A percentile compares a stretch with the other conserved stretches of the same genome.
phyloP scores from a whole-genome alignment of 2,113 vertebrate species.

The Sporophila hypoxantha region DNA sequence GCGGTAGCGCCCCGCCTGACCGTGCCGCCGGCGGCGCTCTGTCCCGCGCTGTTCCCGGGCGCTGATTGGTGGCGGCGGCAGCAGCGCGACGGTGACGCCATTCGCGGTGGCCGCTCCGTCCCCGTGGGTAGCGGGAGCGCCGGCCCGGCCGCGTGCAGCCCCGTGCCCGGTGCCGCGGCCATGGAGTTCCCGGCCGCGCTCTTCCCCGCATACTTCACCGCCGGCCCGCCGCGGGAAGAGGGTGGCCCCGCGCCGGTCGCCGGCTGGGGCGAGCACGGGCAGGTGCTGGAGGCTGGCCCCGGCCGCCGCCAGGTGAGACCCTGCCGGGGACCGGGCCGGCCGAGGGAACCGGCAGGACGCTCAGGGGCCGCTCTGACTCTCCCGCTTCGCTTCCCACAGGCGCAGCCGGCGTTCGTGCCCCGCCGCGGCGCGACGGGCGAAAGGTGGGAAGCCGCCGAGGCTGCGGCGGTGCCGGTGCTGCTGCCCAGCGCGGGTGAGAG shows the following conservation, averaged over 20 bases:
- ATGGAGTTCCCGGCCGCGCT: constrained; percentile 31
- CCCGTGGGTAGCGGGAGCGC: accelerated
- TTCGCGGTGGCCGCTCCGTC: background rate
- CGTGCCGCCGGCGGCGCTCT: background rate
- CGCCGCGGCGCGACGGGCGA: background rate
- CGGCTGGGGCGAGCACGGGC: constrained; percentile 22
- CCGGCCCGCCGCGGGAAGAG: background rate
- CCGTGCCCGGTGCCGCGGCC: background rate
- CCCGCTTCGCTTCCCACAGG: background rate
- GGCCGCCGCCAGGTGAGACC: background rate
- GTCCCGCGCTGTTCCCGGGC: too few species aligned
- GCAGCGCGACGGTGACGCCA: accelerated
- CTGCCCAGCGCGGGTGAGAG: background rate
- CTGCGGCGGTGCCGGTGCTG: background rate
- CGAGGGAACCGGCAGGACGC: too few species aligned
- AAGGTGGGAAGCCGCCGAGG: background rate
- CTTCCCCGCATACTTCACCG: background rate
- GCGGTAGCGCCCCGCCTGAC: accelerated
- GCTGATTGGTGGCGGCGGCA: background rate
- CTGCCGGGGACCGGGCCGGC: too few species aligned
- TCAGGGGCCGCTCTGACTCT: too few species aligned
- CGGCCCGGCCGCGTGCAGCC: too few species aligned
- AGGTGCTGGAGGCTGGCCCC: background rate
- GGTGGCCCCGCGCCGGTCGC: background rate
- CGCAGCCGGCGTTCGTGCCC: background rate